A percentile compares a stretch with the other conserved stretches of the same genome.
Evolutionary conservation across 1,140 invertebrate genomes (phyloP).

Genomic region (Halesus radiatus): DNA sequence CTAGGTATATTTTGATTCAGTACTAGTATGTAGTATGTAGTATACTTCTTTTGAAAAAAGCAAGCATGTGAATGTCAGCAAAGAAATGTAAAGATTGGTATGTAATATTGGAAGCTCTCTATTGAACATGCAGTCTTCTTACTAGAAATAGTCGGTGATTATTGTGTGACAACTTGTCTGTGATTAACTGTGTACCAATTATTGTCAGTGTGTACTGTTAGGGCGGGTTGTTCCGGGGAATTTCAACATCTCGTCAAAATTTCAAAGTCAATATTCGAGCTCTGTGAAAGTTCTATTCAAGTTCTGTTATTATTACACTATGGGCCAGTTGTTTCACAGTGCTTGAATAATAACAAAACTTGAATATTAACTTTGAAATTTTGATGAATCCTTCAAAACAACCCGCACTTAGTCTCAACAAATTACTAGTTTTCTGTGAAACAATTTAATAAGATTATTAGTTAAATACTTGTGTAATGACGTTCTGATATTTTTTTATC

Average conservation of each 20-base stretch:
- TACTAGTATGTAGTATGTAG: no score
- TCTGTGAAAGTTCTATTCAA: no score
- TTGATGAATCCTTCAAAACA: no score
- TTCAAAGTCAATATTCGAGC: no score
- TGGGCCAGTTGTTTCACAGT: no score
- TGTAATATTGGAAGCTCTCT: slow-evolving; percentile 2
- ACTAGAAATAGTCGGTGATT: background rate
- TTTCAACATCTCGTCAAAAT: no score
- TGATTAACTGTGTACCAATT: no score
- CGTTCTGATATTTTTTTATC: slow-evolving; percentile 1
- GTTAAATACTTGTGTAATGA: slow-evolving; percentile 14
- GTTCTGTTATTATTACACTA: no score
- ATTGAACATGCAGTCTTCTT: slow-evolving; percentile 2
- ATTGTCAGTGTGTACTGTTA: background rate
- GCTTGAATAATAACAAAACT: no score
- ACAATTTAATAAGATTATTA: background rate
- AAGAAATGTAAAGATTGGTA: background rate
- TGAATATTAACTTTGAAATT: no score
- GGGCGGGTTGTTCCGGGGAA: no score
- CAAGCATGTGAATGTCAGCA: slow-evolving; percentile 1
- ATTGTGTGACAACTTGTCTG: background rate
- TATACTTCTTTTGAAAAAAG: background rate
- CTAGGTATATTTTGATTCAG: no score
- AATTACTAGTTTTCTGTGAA: background rate
- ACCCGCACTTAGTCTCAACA: slow-evolving; percentile 2